Conservation (phyloP, 92 coral and sea anemone genomes). For the Chrysogorgia sp. region DNA sequence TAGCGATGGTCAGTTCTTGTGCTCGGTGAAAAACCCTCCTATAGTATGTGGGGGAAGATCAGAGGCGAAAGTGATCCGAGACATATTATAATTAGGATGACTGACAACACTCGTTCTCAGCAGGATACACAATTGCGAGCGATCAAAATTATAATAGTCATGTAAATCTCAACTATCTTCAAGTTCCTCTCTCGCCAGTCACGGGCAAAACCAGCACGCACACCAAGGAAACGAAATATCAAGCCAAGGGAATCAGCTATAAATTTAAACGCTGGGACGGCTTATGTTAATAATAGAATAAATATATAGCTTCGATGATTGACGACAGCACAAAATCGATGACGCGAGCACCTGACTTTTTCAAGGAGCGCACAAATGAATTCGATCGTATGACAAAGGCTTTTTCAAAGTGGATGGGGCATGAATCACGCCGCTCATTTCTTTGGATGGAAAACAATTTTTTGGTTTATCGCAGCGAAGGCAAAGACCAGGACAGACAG, state of each 20-base stretch:
- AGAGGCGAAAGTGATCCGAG: background rate
- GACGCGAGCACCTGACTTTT: background rate
- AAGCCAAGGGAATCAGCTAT: background rate
- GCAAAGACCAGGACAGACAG: background rate
- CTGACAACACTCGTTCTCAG: constrained; percentile 4
- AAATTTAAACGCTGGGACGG: background rate
- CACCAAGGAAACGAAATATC: no score
- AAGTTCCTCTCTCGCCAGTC: no score
- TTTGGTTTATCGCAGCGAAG: background rate
- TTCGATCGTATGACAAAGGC: background rate
- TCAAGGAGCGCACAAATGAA: background rate
- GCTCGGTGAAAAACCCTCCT: constrained; percentile 2
- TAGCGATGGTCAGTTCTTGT: background rate
- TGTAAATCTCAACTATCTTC: no score
- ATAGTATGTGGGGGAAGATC: background rate
- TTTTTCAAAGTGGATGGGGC: background rate
- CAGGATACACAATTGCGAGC: no score
- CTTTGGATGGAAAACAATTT: background rate
- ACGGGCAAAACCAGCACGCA: no score
- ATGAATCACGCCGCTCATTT: background rate
- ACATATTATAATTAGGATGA: background rate
- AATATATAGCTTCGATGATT: constrained; percentile 26
- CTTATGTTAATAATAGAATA: background rate
- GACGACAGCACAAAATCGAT: background rate
- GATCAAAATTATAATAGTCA: constrained; percentile 4